Evolutionary conservation across 2,113 vertebrate genomes (phyloP).

Genomic region (Grus americana): DNA sequence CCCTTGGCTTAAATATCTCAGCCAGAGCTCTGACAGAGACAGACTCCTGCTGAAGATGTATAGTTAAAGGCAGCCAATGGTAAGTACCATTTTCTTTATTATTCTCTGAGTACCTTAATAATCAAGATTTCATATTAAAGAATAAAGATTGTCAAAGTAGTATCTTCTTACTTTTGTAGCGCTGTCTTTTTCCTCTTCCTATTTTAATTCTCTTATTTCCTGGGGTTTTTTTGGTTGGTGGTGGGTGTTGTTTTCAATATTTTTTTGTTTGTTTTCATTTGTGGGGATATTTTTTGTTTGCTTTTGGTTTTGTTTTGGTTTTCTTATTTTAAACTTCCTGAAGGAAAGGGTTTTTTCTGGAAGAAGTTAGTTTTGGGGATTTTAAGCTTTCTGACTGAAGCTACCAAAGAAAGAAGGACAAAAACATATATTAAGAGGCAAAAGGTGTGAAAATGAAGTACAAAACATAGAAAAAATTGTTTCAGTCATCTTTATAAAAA

Average conservation of each 20-base stretch:
- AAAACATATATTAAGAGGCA: neutral
- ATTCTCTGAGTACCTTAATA: neutral
- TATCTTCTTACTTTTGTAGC: neutral
- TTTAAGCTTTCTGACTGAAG: neutral
- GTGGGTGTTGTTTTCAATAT: neutral
- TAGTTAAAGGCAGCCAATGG: neutral
- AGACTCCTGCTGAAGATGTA: neutral
- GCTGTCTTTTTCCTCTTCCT: neutral
- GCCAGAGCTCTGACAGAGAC: neutral
- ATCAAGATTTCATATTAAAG: neutral
- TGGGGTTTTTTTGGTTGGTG: neutral
- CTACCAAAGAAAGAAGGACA: neutral
- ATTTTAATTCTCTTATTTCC: neutral
- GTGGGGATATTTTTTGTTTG: fast-evolving
- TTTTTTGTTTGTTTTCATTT: neutral
- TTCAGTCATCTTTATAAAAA: neutral
- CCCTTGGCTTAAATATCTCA: neutral
- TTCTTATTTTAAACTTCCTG: neutral
- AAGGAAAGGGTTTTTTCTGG: neutral
- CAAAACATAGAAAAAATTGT: neutral
- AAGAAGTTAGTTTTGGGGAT: neutral
- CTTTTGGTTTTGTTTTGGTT: neutral
- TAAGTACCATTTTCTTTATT: neutral
- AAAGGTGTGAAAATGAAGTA: fast-evolving
- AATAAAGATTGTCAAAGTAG: neutral